A percentile compares a stretch with the other conserved stretches of the same genome.
These are phyloP conservation scores for Poecilobothrus nobilitatus DNA, from an alignment of 2,888 invertebrate genomes.

Conservation along the genomic window DNA sequence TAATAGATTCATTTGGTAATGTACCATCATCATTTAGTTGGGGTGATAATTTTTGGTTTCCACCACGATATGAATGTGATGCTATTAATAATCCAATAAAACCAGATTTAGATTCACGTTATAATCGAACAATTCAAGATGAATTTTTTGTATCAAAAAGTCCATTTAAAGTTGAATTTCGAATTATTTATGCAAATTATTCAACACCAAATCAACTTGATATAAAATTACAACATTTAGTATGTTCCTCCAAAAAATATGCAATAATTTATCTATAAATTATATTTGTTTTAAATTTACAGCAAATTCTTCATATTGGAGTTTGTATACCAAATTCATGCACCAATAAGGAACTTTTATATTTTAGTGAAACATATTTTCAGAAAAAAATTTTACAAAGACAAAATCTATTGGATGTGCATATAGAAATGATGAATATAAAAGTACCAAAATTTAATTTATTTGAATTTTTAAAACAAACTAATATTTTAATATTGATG, in stretches of 20 bases:
- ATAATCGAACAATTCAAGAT: neutral
- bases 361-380: constrained; percentile 14
- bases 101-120: constrained; percentile 9
- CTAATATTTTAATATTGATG: constrained; percentile 7
- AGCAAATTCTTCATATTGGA: constrained; percentile 16
- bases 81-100: constrained; percentile 2
- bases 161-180: constrained; percentile 11
- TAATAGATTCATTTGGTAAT: constrained; percentile 31
- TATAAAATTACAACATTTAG: constrained; percentile 10
- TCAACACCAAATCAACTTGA: constrained; percentile 13
- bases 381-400: neutral
- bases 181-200: constrained; percentile 16
- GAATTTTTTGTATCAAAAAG: neutral
- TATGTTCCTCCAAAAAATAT: constrained; percentile 2
- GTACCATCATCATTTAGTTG: constrained; percentile 30
- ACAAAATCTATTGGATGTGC: constrained; percentile 10
- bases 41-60: constrained; percentile 35
- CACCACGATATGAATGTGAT: constrained; percentile 14
- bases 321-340: constrained; percentile 16
- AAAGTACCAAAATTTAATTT: constrained; percentile 9
- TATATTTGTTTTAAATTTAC: neutral
- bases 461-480: neutral
- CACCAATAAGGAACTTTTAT: neutral
- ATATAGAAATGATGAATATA: constrained; percentile 7
- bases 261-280: neutral